Conservation (phyloP, 2,888 invertebrate species). For the Agrochola circellaris region DNA sequence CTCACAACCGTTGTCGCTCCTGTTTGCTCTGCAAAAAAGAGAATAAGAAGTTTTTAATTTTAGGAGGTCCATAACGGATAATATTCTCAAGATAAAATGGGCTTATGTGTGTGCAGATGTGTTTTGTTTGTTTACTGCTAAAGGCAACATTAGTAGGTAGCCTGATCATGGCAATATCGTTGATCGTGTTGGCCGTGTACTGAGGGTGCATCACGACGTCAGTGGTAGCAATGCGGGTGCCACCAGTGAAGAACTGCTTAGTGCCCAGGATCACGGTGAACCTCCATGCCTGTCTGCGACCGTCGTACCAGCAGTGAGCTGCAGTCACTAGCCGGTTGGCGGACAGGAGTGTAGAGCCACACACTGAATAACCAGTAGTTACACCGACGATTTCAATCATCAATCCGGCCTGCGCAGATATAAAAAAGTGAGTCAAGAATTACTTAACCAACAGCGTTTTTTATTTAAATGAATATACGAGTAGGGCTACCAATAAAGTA, state of each 20-base stretch:
- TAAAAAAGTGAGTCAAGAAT: neutral
- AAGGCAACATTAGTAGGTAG: constrained; percentile 61
- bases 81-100: constrained; percentile 1
- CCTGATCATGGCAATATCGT: constrained; percentile 71
- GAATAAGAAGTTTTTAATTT: too few relatives aligned
- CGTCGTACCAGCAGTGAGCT: constrained; percentile 81
- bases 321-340: constrained; percentile 78
- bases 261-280: constrained; percentile 76
- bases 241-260: constrained; percentile 71
- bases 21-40: constrained; percentile 24
- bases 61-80: neutral
- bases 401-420: constrained; percentile 74
- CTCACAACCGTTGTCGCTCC: constrained; percentile 59
- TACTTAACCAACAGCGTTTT: neutral
- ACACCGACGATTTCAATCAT: constrained; percentile 72
- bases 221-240: constrained; percentile 66
- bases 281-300: constrained; percentile 68
- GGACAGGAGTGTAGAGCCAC: constrained; percentile 75
- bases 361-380: constrained; percentile 72
- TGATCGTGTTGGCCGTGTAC: constrained; percentile 64
- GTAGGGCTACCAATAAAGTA: neutral
- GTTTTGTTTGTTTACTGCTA: constrained; percentile 52
- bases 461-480: neutral
- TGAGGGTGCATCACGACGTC: constrained; percentile 70
- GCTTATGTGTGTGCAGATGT: neutral